Evolutionary conservation across 2,113 vertebrate species (phyloP), one percentile per base, ranked within the genome.

Genomic region (Talpa occidentalis): DNA sequence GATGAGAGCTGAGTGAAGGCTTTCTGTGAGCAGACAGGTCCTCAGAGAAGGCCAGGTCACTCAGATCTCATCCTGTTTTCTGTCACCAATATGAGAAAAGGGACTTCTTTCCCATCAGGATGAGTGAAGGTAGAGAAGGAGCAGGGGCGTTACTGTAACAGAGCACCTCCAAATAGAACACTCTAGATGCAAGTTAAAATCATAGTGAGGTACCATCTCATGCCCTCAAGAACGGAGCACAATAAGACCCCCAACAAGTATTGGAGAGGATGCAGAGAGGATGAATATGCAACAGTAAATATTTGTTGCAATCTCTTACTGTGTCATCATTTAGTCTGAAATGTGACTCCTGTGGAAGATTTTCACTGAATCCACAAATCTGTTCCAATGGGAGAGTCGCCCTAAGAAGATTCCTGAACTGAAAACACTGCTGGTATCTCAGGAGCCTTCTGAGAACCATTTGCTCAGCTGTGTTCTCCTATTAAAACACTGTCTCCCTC

Each of bases 71-170:
- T 77, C 37, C 28, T 35, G 70, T 4, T 28, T 80, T 30, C 47
- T 24, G 9, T 79, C 87, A 37, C 42, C 37, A 60, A 4, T 67
- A 10, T 17, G 49, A 3, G 47, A 2, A 60, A 37, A 92, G 35
- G 42, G 82, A 72, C 40, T 24, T 30, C 54, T 64, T 30, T 42
- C 21, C 26, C 49, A 35, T 28, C 26, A 14, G 22, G 52, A 7
- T 32, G 40, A 69, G 17, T 17, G 0, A 56, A 11, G 26, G 12
- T 3, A 14, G 22, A 76, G 52, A 47, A 26, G 70, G 35, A 5
- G 16, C 37, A n/a, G 35, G 10, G 4, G 0, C 30, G 4, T 66
- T 47, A 9, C 5, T 40, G 37, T 35, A 21, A 28, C 3, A 0
- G 26, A 59, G 10, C 24, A 1, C 35, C 73, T 74, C 78, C 42